phyloP scores from a whole-genome alignment of 2,113 vertebrate genomes.

The Bagarius yarrelli region DNA sequence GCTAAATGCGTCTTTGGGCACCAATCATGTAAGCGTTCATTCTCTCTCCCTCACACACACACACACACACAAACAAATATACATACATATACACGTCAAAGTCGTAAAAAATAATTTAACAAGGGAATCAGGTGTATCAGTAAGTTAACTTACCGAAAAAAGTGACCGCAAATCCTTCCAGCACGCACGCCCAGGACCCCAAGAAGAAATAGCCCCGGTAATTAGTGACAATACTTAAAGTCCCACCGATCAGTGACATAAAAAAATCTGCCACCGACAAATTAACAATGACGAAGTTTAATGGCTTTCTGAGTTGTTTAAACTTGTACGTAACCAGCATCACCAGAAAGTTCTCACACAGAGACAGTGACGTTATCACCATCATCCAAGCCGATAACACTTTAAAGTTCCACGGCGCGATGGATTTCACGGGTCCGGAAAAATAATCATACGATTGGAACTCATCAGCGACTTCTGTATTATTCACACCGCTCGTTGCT shows the following conservation, averaged over 20 bases:
- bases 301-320: slow-evolving; percentile 80
- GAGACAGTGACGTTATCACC: slow-evolving; percentile 77
- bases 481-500: slow-evolving; percentile 68
- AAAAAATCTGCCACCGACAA: slow-evolving; percentile 85
- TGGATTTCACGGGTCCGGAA: slow-evolving; percentile 63
- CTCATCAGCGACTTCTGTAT: slow-evolving; percentile 56
- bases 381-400: slow-evolving; percentile 82
- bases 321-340: slow-evolving; percentile 83
- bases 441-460: slow-evolving; percentile 71
- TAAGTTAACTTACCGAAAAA: slow-evolving; percentile 82
- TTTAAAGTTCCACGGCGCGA: slow-evolving; percentile 84
- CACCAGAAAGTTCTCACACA: slow-evolving; percentile 83
- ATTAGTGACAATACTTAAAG: slow-evolving; percentile 82
- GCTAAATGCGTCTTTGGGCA: neutral
- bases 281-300: slow-evolving; percentile 87
- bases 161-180: slow-evolving; percentile 88
- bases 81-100: too few species aligned
- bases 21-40: neutral
- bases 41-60: too few species aligned
- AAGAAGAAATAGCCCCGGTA: slow-evolving; percentile 84
- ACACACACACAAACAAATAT: too few species aligned
- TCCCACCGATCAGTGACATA: slow-evolving; percentile 80
- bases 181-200: slow-evolving; percentile 81
- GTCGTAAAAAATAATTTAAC: too few species aligned
- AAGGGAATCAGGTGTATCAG: neutral